Evolutionary conservation across 2,888 invertebrate species (phyloP).

Genomic region (Gisinianus flammeolus): DNA sequence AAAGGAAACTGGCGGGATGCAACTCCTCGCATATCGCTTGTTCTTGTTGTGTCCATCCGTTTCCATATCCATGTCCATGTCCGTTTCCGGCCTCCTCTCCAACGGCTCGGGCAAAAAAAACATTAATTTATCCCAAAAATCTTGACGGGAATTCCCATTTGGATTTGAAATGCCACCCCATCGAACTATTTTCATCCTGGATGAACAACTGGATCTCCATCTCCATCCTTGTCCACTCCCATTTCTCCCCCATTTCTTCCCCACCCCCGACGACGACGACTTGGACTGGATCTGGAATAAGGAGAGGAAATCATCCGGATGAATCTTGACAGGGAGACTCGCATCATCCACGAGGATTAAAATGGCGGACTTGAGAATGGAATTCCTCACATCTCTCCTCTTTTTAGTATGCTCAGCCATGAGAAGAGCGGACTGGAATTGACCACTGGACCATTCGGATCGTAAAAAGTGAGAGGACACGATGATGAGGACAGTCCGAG

Average conservation of each 20-base stretch:
- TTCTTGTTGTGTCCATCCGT: neutral
- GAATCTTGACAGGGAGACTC: constrained; percentile 70
- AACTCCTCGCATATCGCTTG: neutral
- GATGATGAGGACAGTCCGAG: constrained; percentile 64
- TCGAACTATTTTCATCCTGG: too few relatives aligned
- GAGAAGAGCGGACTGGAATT: constrained; percentile 67
- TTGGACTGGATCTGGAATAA: too few relatives aligned
- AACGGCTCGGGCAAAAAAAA: constrained; percentile 60
- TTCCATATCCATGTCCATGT: neutral
- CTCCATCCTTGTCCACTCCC: too few relatives aligned
- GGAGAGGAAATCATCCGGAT: neutral
- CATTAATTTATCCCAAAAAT: constrained; percentile 65
- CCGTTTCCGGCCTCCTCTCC: neutral
- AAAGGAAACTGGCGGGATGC: too few relatives aligned
- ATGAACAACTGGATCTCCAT: too few relatives aligned
- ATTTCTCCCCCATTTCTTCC: too few relatives aligned
- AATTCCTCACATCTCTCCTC: neutral
- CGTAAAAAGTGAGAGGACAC: constrained; percentile 65
- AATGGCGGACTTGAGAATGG: constrained; percentile 1
- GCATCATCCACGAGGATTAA: constrained; percentile 68
- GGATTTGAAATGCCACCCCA: constrained; percentile 60
- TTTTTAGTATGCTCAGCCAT: neutral
- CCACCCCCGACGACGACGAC: too few relatives aligned
- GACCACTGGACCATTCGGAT: constrained; percentile 65
- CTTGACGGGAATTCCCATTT: too few relatives aligned